Base-by-base conservation (phyloP, 2,113 vertebrate species). In the Pterocles gutturalis region DNA sequence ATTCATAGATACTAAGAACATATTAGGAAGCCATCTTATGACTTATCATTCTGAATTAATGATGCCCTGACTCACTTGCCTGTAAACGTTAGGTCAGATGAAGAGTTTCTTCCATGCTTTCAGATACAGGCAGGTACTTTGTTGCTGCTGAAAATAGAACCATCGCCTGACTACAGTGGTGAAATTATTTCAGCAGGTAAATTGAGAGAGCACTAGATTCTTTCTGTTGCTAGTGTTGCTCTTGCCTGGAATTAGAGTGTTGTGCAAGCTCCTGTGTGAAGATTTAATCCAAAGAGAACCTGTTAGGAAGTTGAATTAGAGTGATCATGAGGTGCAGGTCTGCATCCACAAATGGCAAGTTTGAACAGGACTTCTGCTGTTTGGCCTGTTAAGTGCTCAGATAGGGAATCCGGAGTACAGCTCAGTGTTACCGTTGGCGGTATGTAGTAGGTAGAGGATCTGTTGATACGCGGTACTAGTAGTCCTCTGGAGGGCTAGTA, bases 341-440 rank as follows among this genome's bases (percentile, higher is more conserved):
- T 61, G 34, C 38, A 5, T 17, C 43, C 62, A 17, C 78, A 55
- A 54, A 12, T 3, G 33, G 18, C 15, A 21, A 4, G 3, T 29
- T 25, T 11, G 60, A 49, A 1, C 17, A 36, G 49, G 28, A 17
- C 18, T 20, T 43, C 11, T 53, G 8, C n/a, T 19, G 10, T 4
- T 5, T 3, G 17, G n/a, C 18, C 62, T 18, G 28, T 41, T 33
- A 29, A 54, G 65, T 19, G 83, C 53, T 75, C 4, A 2, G 26
- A 9, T 29, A 26, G 78, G 57, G 28, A 26, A 28, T 28, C 26
- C 19, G 60, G 25, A 10, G 11, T 17, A 34, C n/a, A 17, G 2
- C n/a, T 66, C 53, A 33, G 1, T 18, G 0, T 2, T 14, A 3
- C 3, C 9, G 31, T 9, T 31, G 38, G 11, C 3, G 9, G 31